Evolutionary conservation across 2,797 vertebrate species (phyloP), one percentile per base, ranked within the genome.

Genomic region (Rallus crepitans): DNA sequence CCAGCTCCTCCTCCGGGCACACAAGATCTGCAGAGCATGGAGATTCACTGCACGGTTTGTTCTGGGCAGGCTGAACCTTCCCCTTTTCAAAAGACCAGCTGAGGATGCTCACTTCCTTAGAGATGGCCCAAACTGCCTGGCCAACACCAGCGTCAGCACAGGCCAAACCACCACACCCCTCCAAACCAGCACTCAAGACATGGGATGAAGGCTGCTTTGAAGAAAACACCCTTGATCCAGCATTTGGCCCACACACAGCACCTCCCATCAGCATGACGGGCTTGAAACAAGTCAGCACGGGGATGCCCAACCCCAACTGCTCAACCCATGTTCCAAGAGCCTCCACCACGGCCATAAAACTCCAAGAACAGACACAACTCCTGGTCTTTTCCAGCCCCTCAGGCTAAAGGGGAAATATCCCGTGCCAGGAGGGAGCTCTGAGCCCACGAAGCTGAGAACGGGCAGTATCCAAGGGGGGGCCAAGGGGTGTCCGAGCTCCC

Each of bases 31-130:
- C 21, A 42, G 11, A 48, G 9, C 35, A 27, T 5, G 2, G 24
- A 30, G 64, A 53, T n/a, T 55, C 33, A 61, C n/a, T 53, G 1
- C 6, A 35, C 0, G 1, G 47, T 28, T 47, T 45, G 9, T 11
- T 28, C 56, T 23, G 28, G 9, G 25, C 28, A 19, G 55, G 31
- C 27, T 28, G 28, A 37, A 19, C 20, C 28, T 61, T 47, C 19
- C 33, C 15, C 45, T 18, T 60, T 52, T 33, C 50, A n/a, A 69
- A 24, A 27, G 12, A 37, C 28, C 33, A 47, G 6, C 24, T 18
- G 39, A 63, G 18, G 68, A 37, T 64, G 48, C 7, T 60, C 4
- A 3, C 35, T 60, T 10, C 6, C 3, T 5, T 66, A 17, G 61
- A 52, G 71, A 35, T 25, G 20, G 31, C 45, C 16, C 20, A 35